phyloP scores from a whole-genome alignment of 2,113 vertebrate species.

The Potamarius usumacintae region DNA sequence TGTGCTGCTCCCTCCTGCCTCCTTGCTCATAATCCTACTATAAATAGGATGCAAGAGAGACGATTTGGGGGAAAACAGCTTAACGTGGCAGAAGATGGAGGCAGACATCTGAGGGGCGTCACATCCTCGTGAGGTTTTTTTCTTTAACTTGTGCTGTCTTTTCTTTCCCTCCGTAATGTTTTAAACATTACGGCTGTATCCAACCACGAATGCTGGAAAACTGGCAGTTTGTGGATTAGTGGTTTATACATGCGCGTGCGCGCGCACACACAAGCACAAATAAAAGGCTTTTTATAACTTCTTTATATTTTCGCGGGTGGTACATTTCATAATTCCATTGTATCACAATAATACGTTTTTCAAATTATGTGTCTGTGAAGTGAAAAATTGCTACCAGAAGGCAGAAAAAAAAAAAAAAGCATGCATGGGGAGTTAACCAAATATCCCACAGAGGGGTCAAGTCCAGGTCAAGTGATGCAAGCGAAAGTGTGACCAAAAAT shows the following conservation, averaged over 20 bases:
- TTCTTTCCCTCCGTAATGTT: background rate
- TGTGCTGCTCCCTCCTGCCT: background rate
- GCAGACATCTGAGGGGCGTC: slow-evolving; percentile 57
- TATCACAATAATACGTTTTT: slow-evolving; percentile 29
- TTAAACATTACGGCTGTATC: slow-evolving; percentile 35
- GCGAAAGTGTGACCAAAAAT: background rate
- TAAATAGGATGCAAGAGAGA: slow-evolving; percentile 69
- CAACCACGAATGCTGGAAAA: slow-evolving; percentile 16
- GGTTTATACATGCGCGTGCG: background rate
- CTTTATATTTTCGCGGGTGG: background rate
- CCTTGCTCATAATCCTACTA: slow-evolving; percentile 68
- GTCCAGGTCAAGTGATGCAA: slow-evolving; percentile 31
- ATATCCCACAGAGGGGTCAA: slow-evolving; percentile 24
- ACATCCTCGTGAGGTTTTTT: slow-evolving; percentile 22
- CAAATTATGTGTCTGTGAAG: background rate
- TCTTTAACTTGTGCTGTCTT: background rate
- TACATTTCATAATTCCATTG: slow-evolving; percentile 27
- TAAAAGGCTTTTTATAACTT: background rate
- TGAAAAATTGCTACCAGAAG: slow-evolving; percentile 29
- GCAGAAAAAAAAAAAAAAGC: no score
- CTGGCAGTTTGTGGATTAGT: slow-evolving; percentile 23
- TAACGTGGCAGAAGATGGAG: slow-evolving; percentile 64
- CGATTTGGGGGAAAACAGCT: slow-evolving; percentile 62
- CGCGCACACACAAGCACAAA: background rate
- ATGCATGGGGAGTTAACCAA: background rate